These are phyloP conservation scores for Alligator sinensis DNA, from an alignment of 2,113 vertebrate genomes.

Conservation along the genomic window DNA sequence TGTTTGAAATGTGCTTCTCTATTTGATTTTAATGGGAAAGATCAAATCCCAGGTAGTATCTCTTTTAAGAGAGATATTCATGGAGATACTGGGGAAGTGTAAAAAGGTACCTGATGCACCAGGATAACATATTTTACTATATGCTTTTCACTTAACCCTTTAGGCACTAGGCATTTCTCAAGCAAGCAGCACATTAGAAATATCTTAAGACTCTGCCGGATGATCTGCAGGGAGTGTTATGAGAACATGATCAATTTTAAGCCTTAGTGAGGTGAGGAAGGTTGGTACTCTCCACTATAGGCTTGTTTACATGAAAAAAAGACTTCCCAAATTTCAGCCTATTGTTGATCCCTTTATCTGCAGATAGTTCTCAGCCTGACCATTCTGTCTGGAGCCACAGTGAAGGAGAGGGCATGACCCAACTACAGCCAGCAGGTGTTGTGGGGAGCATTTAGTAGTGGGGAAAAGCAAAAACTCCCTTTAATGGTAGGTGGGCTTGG, in stretches of 20 bases:
- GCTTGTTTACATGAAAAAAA: neutral
- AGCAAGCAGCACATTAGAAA: neutral
- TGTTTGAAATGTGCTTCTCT: neutral
- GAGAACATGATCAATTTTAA: neutral
- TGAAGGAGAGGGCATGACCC: neutral
- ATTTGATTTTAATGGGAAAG: neutral
- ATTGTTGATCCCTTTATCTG: neutral
- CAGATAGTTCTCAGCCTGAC: neutral
- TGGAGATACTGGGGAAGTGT: neutral
- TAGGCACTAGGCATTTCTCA: neutral
- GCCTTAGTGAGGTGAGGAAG: neutral
- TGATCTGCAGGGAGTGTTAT: accelerated
- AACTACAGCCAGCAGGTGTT: neutral
- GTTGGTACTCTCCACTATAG: neutral
- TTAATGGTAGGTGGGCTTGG: neutral
- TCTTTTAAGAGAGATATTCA: neutral
- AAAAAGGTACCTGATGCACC: neutral
- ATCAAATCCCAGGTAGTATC: neutral
- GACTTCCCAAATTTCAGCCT: neutral
- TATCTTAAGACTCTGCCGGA: neutral
- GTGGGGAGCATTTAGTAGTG: accelerated
- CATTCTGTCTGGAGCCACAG: neutral
- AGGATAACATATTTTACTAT: neutral
- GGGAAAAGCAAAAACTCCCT: neutral
- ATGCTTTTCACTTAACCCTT: neutral